These are phyloP conservation scores for Nyctibius grandis DNA, from an alignment of 2,797 vertebrate genomes.

Conservation along the genomic window DNA sequence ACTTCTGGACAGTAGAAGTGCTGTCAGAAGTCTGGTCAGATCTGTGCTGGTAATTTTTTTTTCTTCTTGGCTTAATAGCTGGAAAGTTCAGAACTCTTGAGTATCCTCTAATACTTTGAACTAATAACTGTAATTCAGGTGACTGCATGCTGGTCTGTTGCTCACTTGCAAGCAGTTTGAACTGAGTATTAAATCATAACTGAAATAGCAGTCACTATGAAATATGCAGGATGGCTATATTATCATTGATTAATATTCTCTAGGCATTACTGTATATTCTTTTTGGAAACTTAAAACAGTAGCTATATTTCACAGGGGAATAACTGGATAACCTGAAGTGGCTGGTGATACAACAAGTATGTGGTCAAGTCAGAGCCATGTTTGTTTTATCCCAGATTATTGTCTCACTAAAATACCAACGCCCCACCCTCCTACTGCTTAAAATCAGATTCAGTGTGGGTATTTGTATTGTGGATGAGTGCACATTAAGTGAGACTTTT, in stretches of 20 bases:
- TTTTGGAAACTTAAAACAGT: background rate
- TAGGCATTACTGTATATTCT: background rate
- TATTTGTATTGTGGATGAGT: background rate
- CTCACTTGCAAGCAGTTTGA: background rate
- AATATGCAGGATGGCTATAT: background rate
- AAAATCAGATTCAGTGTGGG: background rate
- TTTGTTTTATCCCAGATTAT: background rate
- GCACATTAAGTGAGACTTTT: background rate
- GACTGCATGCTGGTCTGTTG: background rate
- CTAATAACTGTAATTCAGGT: background rate
- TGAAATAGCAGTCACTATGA: background rate
- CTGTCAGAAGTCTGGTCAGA: background rate
- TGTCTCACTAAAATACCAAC: background rate
- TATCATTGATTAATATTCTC: background rate
- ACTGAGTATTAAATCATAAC: background rate
- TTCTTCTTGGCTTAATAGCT: background rate
- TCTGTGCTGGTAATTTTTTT: rapidly evolving
- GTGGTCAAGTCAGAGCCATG: background rate
- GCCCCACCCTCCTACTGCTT: background rate
- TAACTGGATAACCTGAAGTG: background rate
- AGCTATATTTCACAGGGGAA: background rate
- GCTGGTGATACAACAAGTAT: background rate
- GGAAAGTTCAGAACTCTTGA: background rate
- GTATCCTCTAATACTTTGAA: background rate
- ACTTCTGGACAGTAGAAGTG: background rate